A percentile compares a stretch with the other conserved stretches of the same genome.
Conservation (phyloP, 2,888 invertebrate species). For the Keiferia lycopersicella region DNA sequence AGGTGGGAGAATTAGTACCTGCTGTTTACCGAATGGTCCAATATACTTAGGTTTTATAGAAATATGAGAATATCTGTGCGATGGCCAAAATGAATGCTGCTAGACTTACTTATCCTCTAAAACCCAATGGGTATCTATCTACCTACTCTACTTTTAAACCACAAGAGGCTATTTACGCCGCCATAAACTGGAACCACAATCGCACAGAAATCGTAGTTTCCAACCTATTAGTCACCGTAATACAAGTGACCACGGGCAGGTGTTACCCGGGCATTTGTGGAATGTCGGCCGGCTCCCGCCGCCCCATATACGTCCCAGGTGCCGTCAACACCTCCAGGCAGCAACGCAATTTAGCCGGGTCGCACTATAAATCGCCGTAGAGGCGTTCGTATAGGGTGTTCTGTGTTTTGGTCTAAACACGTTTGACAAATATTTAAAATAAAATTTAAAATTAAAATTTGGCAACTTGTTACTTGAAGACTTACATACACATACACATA, state of each 20-base stretch:
- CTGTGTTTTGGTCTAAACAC: too few species aligned
- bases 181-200: conserved; percentile 19
- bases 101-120: too few species aligned
- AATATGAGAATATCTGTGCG: too few species aligned
- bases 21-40: too few species aligned
- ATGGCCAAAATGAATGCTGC: too few species aligned
- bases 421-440: too few species aligned
- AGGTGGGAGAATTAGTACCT: too few species aligned
- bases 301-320: conserved; percentile 30
- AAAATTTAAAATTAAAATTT: too few species aligned
- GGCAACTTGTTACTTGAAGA: too few species aligned
- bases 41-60: too few species aligned
- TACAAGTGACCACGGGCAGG: conserved; percentile 32
- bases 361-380: conserved; percentile 51
- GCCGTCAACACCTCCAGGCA: conserved; percentile 42
- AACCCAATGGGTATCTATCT: neutral
- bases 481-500: too few species aligned
- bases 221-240: conserved; percentile 27
- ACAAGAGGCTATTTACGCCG: neutral
- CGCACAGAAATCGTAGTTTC: conserved; percentile 22
- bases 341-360: conserved; percentile 52
- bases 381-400: too few species aligned
- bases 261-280: conserved; percentile 46
- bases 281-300: conserved; percentile 39
- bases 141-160: neutral